These are phyloP conservation scores for Diadophis punctatus DNA, from an alignment of 2,113 vertebrate species.

Conservation along the genomic window DNA sequence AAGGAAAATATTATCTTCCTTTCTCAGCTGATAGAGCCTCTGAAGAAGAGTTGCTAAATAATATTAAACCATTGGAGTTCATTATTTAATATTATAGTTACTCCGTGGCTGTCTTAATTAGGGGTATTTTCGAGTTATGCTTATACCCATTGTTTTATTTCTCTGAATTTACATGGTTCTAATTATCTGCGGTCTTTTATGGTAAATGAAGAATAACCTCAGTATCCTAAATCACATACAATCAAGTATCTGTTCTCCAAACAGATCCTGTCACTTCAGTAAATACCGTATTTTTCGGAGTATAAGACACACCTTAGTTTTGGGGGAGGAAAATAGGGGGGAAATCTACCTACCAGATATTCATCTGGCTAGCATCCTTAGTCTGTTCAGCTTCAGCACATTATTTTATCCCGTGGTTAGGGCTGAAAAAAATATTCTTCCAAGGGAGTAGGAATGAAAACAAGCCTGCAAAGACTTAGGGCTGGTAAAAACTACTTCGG, in stretches of 20 bases:
- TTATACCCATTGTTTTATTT: not conserved
- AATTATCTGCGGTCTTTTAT: not conserved
- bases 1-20: not conserved
- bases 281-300: too few species aligned
- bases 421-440: too few species aligned
- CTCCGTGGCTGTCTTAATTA: not conserved
- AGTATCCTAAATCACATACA: not conserved
- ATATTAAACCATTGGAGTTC: not conserved
- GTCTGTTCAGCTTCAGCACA: too few species aligned
- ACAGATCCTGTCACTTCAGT: not conserved
- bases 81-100: not conserved
- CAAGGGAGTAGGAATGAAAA: too few species aligned
- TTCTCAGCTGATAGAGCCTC: not conserved
- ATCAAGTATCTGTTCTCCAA: not conserved
- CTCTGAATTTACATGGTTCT: not conserved
- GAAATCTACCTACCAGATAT: too few species aligned
- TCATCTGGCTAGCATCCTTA: too few species aligned
- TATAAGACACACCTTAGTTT: too few species aligned
- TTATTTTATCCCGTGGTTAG: too few species aligned
- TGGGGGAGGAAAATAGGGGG: too few species aligned
- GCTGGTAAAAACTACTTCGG: too few species aligned
- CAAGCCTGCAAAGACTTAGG: too few species aligned
- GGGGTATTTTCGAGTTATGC: not conserved
- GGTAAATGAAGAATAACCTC: not conserved
- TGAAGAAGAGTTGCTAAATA: not conserved